Evolutionary conservation across 1,140 invertebrate species (phyloP), one percentile per base, ranked within the genome.

Genomic region (Drosophila lowei): DNA sequence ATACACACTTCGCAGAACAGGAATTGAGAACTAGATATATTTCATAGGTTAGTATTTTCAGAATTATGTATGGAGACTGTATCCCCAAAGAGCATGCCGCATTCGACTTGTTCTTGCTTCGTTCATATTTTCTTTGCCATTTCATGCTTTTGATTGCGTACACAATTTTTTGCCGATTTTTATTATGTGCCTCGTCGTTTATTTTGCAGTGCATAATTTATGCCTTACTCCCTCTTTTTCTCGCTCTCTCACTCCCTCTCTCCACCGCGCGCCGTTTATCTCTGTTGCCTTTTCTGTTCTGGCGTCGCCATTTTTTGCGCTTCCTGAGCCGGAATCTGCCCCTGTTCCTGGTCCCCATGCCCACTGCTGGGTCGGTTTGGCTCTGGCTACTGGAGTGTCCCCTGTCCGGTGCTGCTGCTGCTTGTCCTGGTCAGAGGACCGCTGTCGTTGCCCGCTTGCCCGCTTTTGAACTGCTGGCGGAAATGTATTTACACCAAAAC

Each of bases 131-230:
- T 6, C 23, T 34, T 59, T 70, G 53, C 63, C 76, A 63, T 77
- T 86, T 77, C 52, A 72, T 80, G 64, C 67, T 80, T 86, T 75
- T 86, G 81, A 86, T 86, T 80, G 80, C 80, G 77, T 74, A 77
- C 68, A 80, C 64, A 80, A 77, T 86, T 86, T 85, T 86, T 85
- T 81, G 57, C 59, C 73, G 64, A 86, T 86, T 86, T 85, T 85
- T 81, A 85, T 85, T 80, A 67, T 85, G 67, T 60, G 61, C 59
- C 57, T 85, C 59, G 81, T 77, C 70, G 81, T 81, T 81, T 85
- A 86, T 85, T 85, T 86, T 88, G 61, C 81, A 85, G 81, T 86
- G 81, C 83, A 85, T 85, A 86, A 85, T 85, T 85, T 86, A 85
- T 86, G 73, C 83, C 68, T 41, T 46, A n/a, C 41, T 21, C 41